A percentile compares a stretch with the other conserved stretches of the same genome.
phyloP scores from a whole-genome alignment of 2,113 vertebrate species.

The Uria aalge region DNA sequence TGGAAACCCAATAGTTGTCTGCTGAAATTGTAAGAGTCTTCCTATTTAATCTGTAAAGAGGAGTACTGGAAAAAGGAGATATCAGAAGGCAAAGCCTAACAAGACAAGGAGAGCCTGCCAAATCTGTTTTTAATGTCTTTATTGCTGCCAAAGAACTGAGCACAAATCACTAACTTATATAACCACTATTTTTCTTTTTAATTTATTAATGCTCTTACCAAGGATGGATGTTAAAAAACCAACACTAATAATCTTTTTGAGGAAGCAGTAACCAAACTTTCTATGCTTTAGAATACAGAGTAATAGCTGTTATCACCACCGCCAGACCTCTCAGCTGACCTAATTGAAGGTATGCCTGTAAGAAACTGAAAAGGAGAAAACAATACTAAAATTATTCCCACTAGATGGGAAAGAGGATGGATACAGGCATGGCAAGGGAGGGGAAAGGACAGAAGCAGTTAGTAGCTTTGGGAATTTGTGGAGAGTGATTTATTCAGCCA shows the following conservation, averaged over 20 bases:
- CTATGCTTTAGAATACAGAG: not conserved
- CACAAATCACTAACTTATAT: not conserved
- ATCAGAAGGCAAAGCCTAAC: not conserved
- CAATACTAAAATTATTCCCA: not conserved
- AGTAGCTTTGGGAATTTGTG: conserved; percentile 6
- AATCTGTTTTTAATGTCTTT: not conserved
- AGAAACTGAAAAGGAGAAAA: not conserved
- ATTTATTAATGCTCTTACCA: not conserved
- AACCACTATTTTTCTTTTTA: not conserved
- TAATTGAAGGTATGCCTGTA: not conserved
- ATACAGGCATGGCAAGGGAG: not conserved
- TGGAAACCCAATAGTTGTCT: not conserved
- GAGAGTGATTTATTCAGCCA: conserved; percentile 29
- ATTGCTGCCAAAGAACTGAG: not conserved
- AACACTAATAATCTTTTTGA: not conserved
- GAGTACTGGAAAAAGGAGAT: not conserved
- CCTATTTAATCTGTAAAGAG: not conserved
- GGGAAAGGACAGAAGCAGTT: not conserved
- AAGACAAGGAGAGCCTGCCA: not conserved
- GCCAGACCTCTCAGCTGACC: not conserved
- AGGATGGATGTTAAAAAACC: not conserved
- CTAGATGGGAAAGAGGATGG: not conserved
- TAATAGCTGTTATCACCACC: not conserved
- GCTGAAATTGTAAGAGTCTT: not conserved
- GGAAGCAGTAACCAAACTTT: not conserved